Base-by-base conservation (phyloP, 2,888 invertebrate genomes). In the Keiferia lycopersicella region DNA sequence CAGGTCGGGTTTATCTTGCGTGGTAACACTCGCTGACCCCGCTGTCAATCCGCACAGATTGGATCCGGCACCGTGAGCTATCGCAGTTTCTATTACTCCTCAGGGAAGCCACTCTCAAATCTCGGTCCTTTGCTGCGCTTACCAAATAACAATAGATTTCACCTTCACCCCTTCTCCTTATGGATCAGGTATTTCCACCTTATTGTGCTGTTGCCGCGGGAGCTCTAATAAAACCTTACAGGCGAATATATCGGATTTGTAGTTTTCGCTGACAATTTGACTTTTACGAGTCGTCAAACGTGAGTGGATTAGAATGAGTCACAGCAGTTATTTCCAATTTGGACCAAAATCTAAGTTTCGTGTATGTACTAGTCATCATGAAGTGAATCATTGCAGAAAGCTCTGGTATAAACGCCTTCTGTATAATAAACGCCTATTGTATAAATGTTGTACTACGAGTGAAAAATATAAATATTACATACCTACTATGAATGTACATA, bases 11-110 rank as follows among this genome's bases (percentile, higher is more conserved):
- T 56, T 16, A 56, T 56, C 16, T 12, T 7, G 3, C 12, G n/a
- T 60, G 26, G 45, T 56, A 2, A n/a, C 56, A 16, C 14, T 10
- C 26, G 16, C n/a, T 62, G 62, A 56, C 61, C 65, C 65, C 34
- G 45, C 50, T 65, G 63, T 63, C 65, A 61, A 63, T 63, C 63
- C 58, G 22, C 64, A 45, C 60, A 68, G 69, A 69, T 68, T 69
- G 68, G 67, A 67, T 64, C 66, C 64, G 64, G 66, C 62, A 65
- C 63, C 61, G 64, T 65, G 70, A 70, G 67, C 65, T 68, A 70
- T 67, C 65, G 67, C 64, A 62, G 57, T 64, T 65, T 66, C 64
- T 66, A 70, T 66, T 51, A 63, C 70, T 66, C 70, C 70, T 65
- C 56, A 26, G 68, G 70, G 66, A 63, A 64, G 64, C 61, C 58